Base-by-base conservation (phyloP, 2,113 vertebrate species). In the Scortum barcoo region DNA sequence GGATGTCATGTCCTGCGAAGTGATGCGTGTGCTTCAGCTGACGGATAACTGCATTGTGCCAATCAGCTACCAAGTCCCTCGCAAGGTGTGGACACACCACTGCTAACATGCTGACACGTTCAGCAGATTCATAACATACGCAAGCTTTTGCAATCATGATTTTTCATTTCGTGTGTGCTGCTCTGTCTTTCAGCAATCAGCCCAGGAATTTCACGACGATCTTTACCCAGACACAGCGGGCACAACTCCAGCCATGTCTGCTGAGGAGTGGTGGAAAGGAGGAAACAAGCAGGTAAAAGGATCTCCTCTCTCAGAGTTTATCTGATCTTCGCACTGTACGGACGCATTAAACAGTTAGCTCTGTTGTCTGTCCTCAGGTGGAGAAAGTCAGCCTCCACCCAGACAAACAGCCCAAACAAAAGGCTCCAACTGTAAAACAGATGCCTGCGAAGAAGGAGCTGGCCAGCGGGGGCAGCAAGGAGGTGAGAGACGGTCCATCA, bases 11-110 rank as follows among this genome's bases (percentile, higher is more conserved):
- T 93, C 93, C 77, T 99, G 98, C 0, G 98, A 99, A 90, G 97
- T 99, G 75, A 91, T 97, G 75, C 95, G 96, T 0, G 91, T 97
- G 46, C 95, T 99, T 84, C 98, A 99, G 95, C 95, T 99, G 91
- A 97, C 95, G 0, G 95, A 97, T 83, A 94, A 72, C 1, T 94
- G 94, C 91, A 94, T 99, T 0, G 61, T 99, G 51, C 98, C 98
- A 0, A 4, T 99, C 95, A 98, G 97, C 92, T 96, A 97, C 79
- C 80, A 93, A 0, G 97, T 99, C 74, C 98, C 97, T 65, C 97
- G 98, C 85, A 99, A 99, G 97, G 98, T 99, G 46, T 84, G 80
- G 16, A 3, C 4, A 24, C 13, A n/a, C 8, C 12, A 7, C 16
- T 0, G 22, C 50, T n/a, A n/a, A 17, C 17, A 14, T 10, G 19